Percentiles rank a stretch among this genome's conserved stretches.
These are phyloP conservation scores for Dynastes maya DNA, from an alignment of 2,888 invertebrate species.

Conservation along the genomic window DNA sequence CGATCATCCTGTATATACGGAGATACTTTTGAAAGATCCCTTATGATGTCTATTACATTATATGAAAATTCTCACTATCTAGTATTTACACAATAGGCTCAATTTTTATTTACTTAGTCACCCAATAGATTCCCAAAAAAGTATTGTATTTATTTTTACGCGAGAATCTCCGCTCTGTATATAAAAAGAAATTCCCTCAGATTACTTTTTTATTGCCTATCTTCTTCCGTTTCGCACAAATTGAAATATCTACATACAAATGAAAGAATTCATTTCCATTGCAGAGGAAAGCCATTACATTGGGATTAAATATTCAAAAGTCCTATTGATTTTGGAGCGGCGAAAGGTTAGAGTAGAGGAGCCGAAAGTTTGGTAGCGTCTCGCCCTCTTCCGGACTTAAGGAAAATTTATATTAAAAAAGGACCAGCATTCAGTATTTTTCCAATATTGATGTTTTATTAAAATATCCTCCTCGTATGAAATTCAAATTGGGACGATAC, in stretches of 20 bases:
- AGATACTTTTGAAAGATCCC: no score
- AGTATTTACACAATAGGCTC: no score
- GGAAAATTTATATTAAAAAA: constrained; percentile 44
- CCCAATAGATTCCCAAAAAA: no score
- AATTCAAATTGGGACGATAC: constrained; percentile 42
- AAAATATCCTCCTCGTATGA: constrained; percentile 42
- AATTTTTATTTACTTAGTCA: no score
- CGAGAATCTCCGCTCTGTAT: neutral
- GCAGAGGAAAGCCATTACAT: constrained; percentile 46
- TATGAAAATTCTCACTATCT: no score
- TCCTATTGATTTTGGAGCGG: constrained; percentile 35
- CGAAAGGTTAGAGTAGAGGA: constrained; percentile 22
- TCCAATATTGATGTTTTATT: constrained; percentile 48
- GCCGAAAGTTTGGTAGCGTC: constrained; percentile 25
- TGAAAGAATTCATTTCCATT: constrained; percentile 46
- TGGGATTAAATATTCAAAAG: constrained; percentile 45
- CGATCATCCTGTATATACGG: no score
- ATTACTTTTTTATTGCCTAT: constrained; percentile 20
- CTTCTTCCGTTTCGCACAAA: neutral
- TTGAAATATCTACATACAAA: constrained; percentile 46
- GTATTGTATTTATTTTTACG: no score
- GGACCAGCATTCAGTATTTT: constrained; percentile 37
- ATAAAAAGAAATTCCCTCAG: neutral
- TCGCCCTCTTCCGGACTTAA: constrained; percentile 26
- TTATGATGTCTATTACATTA: no score